Evolutionary conservation across 2,113 vertebrate species (phyloP).

Genomic region (Asarcornis scutulata): DNA sequence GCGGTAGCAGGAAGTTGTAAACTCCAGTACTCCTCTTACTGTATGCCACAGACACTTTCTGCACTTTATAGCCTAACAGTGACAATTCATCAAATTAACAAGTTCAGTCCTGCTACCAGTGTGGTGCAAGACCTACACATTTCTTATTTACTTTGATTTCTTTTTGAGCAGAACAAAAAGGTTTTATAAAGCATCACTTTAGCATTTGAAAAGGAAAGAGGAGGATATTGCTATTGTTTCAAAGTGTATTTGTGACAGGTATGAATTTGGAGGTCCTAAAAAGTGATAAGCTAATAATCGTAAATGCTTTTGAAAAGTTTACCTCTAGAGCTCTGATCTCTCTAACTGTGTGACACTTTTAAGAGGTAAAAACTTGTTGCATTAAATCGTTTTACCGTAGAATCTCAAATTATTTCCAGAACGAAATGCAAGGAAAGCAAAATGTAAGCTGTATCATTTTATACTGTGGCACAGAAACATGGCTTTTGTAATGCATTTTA

Average conservation of each 20-base stretch:
- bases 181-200: not conserved
- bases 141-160: conserved; percentile 1
- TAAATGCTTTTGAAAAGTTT: not conserved
- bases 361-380: not conserved
- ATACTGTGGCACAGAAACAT: not conserved
- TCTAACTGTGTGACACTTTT: not conserved
- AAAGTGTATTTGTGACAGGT: not conserved
- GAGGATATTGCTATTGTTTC: not conserved
- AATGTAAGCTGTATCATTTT: not conserved
- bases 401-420: not conserved
- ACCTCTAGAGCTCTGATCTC: not conserved
- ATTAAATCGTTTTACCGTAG: not conserved
- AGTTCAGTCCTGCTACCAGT: not conserved
- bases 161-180: not conserved
- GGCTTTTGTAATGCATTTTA: not conserved
- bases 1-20: not conserved
- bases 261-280: not conserved
- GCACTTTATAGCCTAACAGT: not conserved
- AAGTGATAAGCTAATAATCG: not conserved
- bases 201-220: not conserved
- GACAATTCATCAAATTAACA: not conserved
- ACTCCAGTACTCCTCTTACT: not conserved
- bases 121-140: not conserved
- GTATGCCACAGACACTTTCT: not conserved
- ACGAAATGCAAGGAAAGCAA: not conserved